Conservation (phyloP, 2,888 invertebrate species). For the Dyspetes luteomarginatus region DNA sequence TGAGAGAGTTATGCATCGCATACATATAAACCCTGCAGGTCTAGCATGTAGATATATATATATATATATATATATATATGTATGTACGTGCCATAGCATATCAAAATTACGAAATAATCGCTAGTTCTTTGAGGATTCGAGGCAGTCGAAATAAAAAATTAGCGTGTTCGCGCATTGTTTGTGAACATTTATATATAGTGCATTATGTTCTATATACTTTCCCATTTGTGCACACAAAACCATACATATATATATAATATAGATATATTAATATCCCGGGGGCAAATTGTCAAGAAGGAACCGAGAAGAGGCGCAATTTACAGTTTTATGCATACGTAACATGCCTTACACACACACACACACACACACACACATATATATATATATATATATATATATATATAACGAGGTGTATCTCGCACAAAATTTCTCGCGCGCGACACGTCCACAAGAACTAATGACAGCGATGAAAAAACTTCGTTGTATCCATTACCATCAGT, state of each 20-base stretch:
- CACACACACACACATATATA: too few relatives aligned
- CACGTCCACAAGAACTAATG: slow-evolving; percentile 56
- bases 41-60: too few relatives aligned
- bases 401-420: not conserved
- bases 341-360: not conserved
- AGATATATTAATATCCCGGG: slow-evolving; percentile 5
- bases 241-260: not conserved
- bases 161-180: too few relatives aligned
- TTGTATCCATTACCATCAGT: slow-evolving; percentile 54
- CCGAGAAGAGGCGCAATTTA: slow-evolving; percentile 21
- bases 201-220: too few relatives aligned
- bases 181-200: too few relatives aligned
- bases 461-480: slow-evolving; percentile 51
- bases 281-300: slow-evolving; percentile 43
- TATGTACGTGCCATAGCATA: too few relatives aligned
- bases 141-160: too few relatives aligned
- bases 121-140: slow-evolving; percentile 28
- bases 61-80: too few relatives aligned
- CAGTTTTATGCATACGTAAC: not conserved
- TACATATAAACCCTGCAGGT: not conserved
- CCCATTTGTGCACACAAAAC: not conserved
- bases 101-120: slow-evolving; percentile 48
- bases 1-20: slow-evolving; percentile 43
- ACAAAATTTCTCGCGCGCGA: slow-evolving; percentile 42
- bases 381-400: too few relatives aligned